Base-by-base conservation (phyloP, 2,797 vertebrate species). In the Erpetoichthys calabaricus region DNA sequence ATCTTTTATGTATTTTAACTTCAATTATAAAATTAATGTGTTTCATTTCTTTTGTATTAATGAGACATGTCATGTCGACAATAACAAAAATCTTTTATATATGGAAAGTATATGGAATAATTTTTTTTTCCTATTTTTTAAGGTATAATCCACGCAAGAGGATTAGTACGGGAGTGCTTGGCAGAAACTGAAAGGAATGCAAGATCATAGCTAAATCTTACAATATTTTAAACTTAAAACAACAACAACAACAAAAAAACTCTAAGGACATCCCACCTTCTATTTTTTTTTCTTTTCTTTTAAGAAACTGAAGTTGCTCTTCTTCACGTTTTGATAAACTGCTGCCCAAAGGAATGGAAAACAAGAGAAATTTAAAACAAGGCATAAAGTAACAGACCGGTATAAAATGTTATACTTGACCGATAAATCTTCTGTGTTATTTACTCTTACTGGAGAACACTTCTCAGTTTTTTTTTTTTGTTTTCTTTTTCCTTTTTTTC, bases 81-180 rank as follows among this genome's bases (percentile, higher is more conserved):
- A 25, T 25, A 25, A 25, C 25, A 25, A 25, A n/a, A n/a, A 25
- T 25, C 25, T 25, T 25, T 25, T 25, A 25, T 2, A 25, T 25
- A 25, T 25, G 25, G 25, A 25, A 25, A 25, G 25, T 25, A 25
- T 25, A 25, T 25, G 25, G 25, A 25, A 25, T 25, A 45, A 46
- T 4, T 7, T 47, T 7, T 49, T 49, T 49, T n/a, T 44, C 10
- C 59, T 66, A 68, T 10, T 71, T 65, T 71, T 64, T 4, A 67
- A 99, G 96, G 95, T 58, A 98, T 99, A 60, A 97, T 99, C 66
- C 96, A 98, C 1, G 94, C 94, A 3, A 81, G 95, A 76, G 95
- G 94, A 49, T 74, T 99, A 73, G 95, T 99, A 58, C 90, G 92
- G n/a, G 96, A 99, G 60, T 98, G 95, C 74, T 73, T 99, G 87